Conservation (phyloP, 2,113 vertebrate genomes). For the Amia ocellicauda region DNA sequence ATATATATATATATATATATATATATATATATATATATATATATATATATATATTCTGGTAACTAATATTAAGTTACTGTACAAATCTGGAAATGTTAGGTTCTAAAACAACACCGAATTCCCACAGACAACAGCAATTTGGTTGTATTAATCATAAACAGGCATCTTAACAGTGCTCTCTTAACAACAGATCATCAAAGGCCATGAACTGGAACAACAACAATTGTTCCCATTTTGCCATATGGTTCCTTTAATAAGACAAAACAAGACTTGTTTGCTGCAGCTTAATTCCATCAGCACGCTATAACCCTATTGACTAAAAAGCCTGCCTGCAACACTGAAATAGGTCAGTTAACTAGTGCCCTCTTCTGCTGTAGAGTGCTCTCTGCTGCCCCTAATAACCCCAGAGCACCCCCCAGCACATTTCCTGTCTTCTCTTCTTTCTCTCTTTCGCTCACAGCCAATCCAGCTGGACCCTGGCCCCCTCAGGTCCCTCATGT, state of each 20-base stretch:
- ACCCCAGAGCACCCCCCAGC: conserved; percentile 53
- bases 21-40: no score
- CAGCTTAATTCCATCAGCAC: conserved; percentile 49
- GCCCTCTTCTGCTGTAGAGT: conserved; percentile 51
- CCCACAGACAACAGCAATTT: conserved; percentile 38
- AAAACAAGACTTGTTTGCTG: conserved; percentile 54
- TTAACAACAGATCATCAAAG: conserved; percentile 44
- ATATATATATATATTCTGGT: no score
- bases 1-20: no score
- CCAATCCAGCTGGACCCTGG: conserved; percentile 44
- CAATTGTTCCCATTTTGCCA: conserved; percentile 53
- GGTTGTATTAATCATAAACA: conserved; percentile 47
- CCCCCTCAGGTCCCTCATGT: conserved; percentile 48
- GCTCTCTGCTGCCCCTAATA: conserved; percentile 67
- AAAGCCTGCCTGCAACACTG: conserved; percentile 48
- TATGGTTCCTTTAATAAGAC: conserved; percentile 61
- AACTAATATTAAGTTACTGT: no score
- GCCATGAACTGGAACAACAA: conserved; percentile 39
- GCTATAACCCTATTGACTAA: conserved; percentile 59
- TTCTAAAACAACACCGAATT: no score
- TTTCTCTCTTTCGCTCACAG: conserved; percentile 22
- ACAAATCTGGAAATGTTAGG: no score
- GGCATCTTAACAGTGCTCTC: conserved; percentile 32
- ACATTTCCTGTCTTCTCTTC: conserved; percentile 11
- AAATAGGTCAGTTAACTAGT: conserved; percentile 70